phyloP scores from a whole-genome alignment of 2,888 invertebrate species.

The Polyploca ridens region DNA sequence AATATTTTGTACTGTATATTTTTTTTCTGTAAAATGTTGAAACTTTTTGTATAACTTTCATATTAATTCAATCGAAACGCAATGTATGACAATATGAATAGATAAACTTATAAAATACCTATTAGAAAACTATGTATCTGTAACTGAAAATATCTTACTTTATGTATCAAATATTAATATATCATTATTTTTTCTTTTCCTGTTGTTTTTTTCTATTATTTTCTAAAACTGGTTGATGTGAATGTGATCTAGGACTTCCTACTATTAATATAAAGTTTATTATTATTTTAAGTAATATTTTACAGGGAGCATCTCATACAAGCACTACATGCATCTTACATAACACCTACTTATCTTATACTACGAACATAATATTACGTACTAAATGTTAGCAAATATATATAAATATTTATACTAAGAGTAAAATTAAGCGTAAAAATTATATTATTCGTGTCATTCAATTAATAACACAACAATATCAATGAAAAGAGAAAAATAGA shows the following conservation, averaged over 20 bases:
- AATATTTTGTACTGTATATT: neutral
- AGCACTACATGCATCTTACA: conserved; percentile 21
- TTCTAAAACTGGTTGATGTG: neutral
- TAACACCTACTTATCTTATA: conserved; percentile 2
- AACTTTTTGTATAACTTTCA: neutral
- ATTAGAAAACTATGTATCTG: conserved; percentile 18
- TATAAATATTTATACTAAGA: neutral
- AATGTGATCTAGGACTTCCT: neutral
- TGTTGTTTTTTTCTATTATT: neutral
- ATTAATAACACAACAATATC: neutral
- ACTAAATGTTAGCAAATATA: conserved; percentile 3
- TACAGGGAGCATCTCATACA: conserved; percentile 33
- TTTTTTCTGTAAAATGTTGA: neutral
- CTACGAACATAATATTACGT: neutral
- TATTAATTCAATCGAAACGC: conserved; percentile 38
- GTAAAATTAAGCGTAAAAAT: neutral
- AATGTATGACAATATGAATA: conserved; percentile 63
- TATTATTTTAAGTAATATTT: conserved; percentile 26
- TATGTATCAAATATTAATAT: conserved; percentile 1
- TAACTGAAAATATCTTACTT: conserved; percentile 17
- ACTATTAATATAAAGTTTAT: conserved; percentile 12
- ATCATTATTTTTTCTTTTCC: neutral
- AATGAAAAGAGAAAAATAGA: conserved; percentile 31
- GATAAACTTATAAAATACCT: conserved; percentile 46
- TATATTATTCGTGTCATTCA: neutral